Conservation (phyloP, 1,140 invertebrate genomes). For the Drosophila arawakana region DNA sequence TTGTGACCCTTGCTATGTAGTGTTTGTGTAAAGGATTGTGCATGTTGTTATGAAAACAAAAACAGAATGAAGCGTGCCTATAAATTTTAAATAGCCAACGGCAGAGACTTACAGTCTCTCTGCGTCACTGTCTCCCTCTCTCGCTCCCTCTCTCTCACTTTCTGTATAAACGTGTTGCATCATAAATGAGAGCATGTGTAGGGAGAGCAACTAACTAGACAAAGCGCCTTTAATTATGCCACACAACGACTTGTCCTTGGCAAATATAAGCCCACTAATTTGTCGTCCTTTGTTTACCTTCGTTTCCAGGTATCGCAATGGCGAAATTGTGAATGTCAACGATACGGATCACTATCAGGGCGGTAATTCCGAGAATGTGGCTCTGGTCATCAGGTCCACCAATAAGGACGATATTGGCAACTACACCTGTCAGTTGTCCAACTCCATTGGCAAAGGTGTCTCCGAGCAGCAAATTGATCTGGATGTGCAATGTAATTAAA, state of each 20-base stretch:
- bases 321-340: constrained; percentile 87
- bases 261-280: constrained; percentile 30
- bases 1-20: neutral
- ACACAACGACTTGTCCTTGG: constrained; percentile 22
- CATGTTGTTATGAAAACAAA: constrained; percentile 57
- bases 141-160: neutral
- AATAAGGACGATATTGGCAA: constrained; percentile 91
- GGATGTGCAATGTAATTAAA: constrained; percentile 91
- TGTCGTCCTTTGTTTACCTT: constrained; percentile 16
- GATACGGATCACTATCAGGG: constrained; percentile 89
- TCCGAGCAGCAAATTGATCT: constrained; percentile 90
- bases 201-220: constrained; percentile 25
- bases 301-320: constrained; percentile 89
- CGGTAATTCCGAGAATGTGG: constrained; percentile 89
- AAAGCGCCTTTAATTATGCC: constrained; percentile 50
- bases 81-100: constrained; percentile 62
- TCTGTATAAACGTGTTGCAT: constrained; percentile 24
- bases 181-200: constrained; percentile 37
- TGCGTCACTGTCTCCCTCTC: neutral
- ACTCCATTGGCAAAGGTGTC: constrained; percentile 87
- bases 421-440: constrained; percentile 92
- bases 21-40: constrained; percentile 21
- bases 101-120: neutral
- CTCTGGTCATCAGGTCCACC: constrained; percentile 91
- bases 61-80: constrained; percentile 56